phyloP scores from a whole-genome alignment of 2,797 vertebrate species.

The Ptychobarbus kaznakovi region DNA sequence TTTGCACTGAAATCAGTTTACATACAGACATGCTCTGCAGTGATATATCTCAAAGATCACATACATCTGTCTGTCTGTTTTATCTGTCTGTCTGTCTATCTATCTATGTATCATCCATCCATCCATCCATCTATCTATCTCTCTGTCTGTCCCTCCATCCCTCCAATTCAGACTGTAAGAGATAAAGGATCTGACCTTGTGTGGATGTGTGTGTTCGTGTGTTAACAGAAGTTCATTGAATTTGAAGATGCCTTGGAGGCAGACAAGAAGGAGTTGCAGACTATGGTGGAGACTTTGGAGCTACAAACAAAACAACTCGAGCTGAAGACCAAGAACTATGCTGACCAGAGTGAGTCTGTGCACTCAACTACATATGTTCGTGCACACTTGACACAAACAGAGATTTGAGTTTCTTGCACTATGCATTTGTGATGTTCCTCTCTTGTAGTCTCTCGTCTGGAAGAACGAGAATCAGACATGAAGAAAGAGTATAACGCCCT shows the following conservation, averaged over 20 bases:
- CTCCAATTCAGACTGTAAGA: background rate
- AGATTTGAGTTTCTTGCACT: background rate
- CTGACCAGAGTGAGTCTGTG: constrained; percentile 91
- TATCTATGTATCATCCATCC: too few relatives aligned
- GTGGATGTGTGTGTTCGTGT: constrained; percentile 28
- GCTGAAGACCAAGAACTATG: constrained; percentile 95
- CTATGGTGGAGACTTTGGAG: constrained; percentile 92
- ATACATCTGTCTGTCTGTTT: background rate
- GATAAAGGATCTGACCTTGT: constrained; percentile 19
- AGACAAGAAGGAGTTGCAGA: constrained; percentile 97
- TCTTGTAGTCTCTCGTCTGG: constrained; percentile 88
- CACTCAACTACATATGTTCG: background rate
- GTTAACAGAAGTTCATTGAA: constrained; percentile 90
- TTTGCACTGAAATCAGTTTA: background rate
- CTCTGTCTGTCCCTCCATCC: background rate
- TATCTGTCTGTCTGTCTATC: background rate
- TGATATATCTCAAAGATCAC: background rate
- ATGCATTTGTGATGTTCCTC: background rate
- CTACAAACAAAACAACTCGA: constrained; percentile 95
- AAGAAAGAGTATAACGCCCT: constrained; percentile 98
- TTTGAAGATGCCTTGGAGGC: constrained; percentile 97
- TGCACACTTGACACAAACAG: constrained; percentile 15
- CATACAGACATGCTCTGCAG: background rate
- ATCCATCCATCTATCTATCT: too few relatives aligned
- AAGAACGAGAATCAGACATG: constrained; percentile 96